These are phyloP conservation scores for Chaetodon trifascialis DNA, from an alignment of 2,113 vertebrate species.

Conservation along the genomic window DNA sequence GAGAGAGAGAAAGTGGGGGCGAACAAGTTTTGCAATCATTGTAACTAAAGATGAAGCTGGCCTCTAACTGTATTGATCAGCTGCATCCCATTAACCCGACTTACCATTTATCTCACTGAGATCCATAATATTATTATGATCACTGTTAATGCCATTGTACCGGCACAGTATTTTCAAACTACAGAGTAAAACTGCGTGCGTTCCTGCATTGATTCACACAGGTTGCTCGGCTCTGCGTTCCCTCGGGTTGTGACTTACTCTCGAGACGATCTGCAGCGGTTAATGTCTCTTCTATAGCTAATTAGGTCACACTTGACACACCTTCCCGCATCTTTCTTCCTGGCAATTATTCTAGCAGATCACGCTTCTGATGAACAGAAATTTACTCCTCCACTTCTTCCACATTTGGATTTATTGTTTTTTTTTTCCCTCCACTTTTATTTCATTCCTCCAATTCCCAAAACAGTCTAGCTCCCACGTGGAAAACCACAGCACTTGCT, in stretches of 20 bases:
- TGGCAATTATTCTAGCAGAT: slow-evolving; percentile 52
- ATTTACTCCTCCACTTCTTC: slow-evolving; percentile 38
- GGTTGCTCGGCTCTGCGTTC: slow-evolving; percentile 40
- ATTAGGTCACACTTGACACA: slow-evolving; percentile 70
- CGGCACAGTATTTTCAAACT: slow-evolving; percentile 29
- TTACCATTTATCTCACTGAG: slow-evolving; percentile 43
- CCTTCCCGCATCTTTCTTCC: slow-evolving; percentile 44
- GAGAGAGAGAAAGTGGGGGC: neutral
- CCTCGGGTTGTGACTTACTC: slow-evolving; percentile 40
- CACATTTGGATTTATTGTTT: slow-evolving; percentile 34
- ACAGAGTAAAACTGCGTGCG: slow-evolving; percentile 21
- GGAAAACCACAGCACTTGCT: slow-evolving; percentile 56
- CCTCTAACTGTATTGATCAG: slow-evolving; percentile 58
- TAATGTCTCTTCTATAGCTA: slow-evolving; percentile 57
- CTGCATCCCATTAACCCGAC: slow-evolving; percentile 40
- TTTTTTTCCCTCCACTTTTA: slow-evolving; percentile 27
- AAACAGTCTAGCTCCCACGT: slow-evolving; percentile 32
- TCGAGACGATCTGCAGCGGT: slow-evolving; percentile 37
- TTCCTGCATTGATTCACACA: slow-evolving; percentile 39
- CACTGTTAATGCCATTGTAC: slow-evolving; percentile 20
- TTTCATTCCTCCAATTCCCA: slow-evolving; percentile 25
- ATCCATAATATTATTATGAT: slow-evolving; percentile 44
- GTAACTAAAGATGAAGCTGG: slow-evolving; percentile 36
- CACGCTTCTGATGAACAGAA: slow-evolving; percentile 52
- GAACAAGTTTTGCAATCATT: slow-evolving; percentile 27